Base-by-base conservation (phyloP, 1,140 invertebrate species). In the Zaprionus vittiger region DNA sequence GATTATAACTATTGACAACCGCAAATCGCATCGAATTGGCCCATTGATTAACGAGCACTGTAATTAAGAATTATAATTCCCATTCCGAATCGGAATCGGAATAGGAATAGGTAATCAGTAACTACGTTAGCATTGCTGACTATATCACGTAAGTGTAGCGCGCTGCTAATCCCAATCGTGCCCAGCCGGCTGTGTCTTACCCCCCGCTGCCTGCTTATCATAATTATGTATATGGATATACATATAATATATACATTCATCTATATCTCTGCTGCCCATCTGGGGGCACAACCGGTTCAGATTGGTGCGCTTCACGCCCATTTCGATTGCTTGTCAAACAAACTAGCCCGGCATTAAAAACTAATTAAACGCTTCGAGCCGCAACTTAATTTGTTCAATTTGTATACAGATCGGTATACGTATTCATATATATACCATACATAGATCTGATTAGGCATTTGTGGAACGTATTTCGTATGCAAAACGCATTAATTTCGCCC, bases 311-410 rank as follows among this genome's bases (percentile, higher is more conserved):
- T 77, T 73, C 44, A 76, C 73, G 68, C 73, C 73, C 68, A 79
- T 83, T 80, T 54, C 78, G 70, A 89, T 83, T 81, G 81, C 85
- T 84, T 87, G 84, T 87, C 84, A 90, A 90, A 90, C 84, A 87
- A 87, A 87, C 85, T 87, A 87, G 85, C 77, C 67, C 78, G 62
- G 81, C 85, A 89, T 89, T 89, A 90, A 90, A 90, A 90, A 90
- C 85, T 85, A 90, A 90, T 90, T 90, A 90, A 90, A 90, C 80
- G 81, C 72, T 82, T 73, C 72, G 69, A 61, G 67, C 66, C 15
- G 6, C 41, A 41, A 28, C 31, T 66, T 22, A 69, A 57, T 47
- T 60, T 66, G 37, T 59, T 41, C 49, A 75, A 73, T 62, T 62
- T 60, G 34, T 49, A 20, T 75, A 44, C 41, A 44, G n/a, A 44